These are phyloP conservation scores for Cephonodes hylas DNA, from an alignment of 2,888 invertebrate species.

Conservation along the genomic window DNA sequence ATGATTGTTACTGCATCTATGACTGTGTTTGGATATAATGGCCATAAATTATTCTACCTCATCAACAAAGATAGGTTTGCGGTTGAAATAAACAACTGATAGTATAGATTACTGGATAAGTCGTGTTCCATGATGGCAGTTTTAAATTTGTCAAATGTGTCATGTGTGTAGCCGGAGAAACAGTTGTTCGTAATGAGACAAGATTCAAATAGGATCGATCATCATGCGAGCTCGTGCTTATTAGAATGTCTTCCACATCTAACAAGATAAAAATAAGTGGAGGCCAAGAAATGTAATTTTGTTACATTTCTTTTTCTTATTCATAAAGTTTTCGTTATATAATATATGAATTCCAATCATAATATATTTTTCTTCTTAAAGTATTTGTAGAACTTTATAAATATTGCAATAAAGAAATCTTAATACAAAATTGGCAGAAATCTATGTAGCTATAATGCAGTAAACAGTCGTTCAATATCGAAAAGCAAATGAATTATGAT, in stretches of 20 bases:
- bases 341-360: too few species aligned
- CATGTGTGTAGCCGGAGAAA: constrained; percentile 30
- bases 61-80: constrained; percentile 15
- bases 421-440: too few species aligned
- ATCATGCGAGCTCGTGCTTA: constrained; percentile 24
- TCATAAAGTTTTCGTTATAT: not conserved
- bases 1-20: constrained; percentile 53
- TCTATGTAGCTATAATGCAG: too few species aligned
- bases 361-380: too few species aligned
- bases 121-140: constrained; percentile 4
- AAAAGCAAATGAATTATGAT: too few species aligned
- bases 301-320: not conserved
- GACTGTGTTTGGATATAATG: constrained; percentile 54
- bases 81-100: not conserved
- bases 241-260: constrained; percentile 38
- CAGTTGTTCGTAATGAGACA: constrained; percentile 46
- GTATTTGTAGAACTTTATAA: too few species aligned
- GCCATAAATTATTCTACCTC: constrained; percentile 50
- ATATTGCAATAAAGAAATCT: too few species aligned
- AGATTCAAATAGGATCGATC: constrained; percentile 48
- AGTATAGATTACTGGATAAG: not conserved
- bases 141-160: constrained; percentile 28
- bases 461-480: too few species aligned
- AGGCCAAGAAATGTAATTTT: constrained; percentile 9
- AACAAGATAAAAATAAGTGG: constrained; percentile 29